phyloP scores from a whole-genome alignment of 2,888 invertebrate genomes.

The Choreutis nemorana region DNA sequence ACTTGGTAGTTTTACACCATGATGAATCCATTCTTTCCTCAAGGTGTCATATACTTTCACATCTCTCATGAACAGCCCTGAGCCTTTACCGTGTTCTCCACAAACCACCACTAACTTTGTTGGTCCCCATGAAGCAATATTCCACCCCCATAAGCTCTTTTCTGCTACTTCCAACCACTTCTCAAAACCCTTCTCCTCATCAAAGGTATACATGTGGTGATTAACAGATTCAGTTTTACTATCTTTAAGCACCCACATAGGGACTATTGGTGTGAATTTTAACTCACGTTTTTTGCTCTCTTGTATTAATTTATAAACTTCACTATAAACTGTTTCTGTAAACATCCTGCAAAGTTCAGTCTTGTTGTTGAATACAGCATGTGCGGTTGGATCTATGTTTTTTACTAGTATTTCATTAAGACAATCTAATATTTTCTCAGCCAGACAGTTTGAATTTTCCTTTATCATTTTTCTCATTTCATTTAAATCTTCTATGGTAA shows the following conservation, averaged over 20 bases:
- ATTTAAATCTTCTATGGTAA: constrained; percentile 23
- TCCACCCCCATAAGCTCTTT: constrained; percentile 52
- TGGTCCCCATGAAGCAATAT: constrained; percentile 35
- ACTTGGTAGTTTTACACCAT: constrained; percentile 35
- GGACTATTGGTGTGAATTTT: constrained; percentile 25
- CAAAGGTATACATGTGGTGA: constrained; percentile 33
- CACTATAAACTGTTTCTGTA: constrained; percentile 35
- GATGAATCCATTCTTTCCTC: constrained; percentile 35
- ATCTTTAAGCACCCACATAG: constrained; percentile 28
- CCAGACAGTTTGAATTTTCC: constrained; percentile 27
- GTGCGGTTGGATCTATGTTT: constrained; percentile 15
- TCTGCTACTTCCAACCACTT: constrained; percentile 42
- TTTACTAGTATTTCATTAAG: constrained; percentile 20
- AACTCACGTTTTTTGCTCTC: constrained; percentile 25
- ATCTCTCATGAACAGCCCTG: constrained; percentile 37
- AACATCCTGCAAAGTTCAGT: constrained; percentile 22
- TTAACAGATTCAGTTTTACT: constrained; percentile 21
- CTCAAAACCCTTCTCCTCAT: constrained; percentile 25
- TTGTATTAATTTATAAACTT: constrained; percentile 26
- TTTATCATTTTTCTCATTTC: constrained; percentile 24
- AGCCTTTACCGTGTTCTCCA: constrained; percentile 45
- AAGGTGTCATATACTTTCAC: constrained; percentile 42
- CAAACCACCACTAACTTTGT: constrained; percentile 39
- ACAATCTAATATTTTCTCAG: constrained; percentile 32
- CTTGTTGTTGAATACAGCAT: constrained; percentile 18